Conservation (phyloP, 2,797 vertebrate species). For the Takifugu ocellatus region DNA sequence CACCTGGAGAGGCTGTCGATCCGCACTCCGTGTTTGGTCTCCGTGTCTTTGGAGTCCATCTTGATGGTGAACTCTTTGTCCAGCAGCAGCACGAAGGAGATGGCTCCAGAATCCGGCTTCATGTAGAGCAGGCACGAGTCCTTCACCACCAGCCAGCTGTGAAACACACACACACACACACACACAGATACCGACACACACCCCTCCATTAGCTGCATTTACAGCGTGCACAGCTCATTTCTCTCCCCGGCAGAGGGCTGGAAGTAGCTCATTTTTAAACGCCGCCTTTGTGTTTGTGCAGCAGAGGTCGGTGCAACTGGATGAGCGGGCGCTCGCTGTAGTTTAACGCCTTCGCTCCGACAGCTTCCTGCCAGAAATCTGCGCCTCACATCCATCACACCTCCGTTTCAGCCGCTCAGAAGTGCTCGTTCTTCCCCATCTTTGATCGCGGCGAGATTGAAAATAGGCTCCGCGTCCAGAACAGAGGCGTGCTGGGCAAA, state of each 20-base stretch:
- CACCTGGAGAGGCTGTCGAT: conserved; percentile 96
- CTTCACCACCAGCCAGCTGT: conserved; percentile 84
- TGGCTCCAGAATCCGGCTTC: conserved; percentile 89
- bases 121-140: conserved; percentile 95
- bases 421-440: not conserved
- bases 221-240: not conserved
- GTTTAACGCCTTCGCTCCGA: conserved; percentile 1
- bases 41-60: conserved; percentile 94
- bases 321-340: no score
- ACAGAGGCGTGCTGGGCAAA: no score
- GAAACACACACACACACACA: conserved; percentile 12
- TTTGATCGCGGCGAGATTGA: not conserved
- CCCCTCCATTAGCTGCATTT: not conserved
- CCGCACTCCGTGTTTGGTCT: conserved; percentile 90
- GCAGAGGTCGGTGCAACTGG: no score
- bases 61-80: conserved; percentile 95
- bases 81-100: conserved; percentile 90
- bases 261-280: no score
- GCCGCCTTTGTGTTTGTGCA: no score
- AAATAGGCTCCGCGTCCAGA: no score
- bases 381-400: conserved; percentile 6
- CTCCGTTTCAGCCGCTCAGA: conserved; percentile 14
- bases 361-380: conserved; percentile 21
- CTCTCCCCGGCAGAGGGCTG: no score
- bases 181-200: conserved; percentile 18